A percentile compares a stretch with the other conserved stretches of the same genome.
Evolutionary conservation across 2,113 vertebrate genomes (phyloP).

Genomic region (Peromyscus maniculatus): DNA sequence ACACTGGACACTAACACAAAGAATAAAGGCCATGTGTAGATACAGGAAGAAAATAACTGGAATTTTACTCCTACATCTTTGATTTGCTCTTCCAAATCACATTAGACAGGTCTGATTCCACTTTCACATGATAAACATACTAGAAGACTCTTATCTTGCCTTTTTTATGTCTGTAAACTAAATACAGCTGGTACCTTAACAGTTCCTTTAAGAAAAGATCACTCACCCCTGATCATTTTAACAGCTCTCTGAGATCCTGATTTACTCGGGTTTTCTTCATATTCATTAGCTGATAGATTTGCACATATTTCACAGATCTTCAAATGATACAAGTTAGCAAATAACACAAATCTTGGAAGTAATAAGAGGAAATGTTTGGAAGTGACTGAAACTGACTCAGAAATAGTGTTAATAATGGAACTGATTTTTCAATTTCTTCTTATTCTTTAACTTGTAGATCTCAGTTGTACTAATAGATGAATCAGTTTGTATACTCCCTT

Average conservation of each 20-base stretch:
- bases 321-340: constrained; percentile 51
- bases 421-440: constrained; percentile 45
- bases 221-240: background rate
- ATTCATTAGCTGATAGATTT: constrained; percentile 31
- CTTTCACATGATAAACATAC: background rate
- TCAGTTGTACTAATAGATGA: constrained; percentile 57
- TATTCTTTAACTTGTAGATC: constrained; percentile 46
- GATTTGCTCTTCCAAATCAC: background rate
- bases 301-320: constrained; percentile 18
- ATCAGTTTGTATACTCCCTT: constrained; percentile 37
- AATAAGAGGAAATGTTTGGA: constrained; percentile 40
- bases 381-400: constrained; percentile 44
- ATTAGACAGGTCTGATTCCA: background rate
- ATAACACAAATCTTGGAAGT: background rate
- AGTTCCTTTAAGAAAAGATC: background rate
- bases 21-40: background rate
- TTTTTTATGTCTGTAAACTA: background rate
- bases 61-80: background rate
- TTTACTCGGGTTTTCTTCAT: constrained; percentile 46
- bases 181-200: constrained; percentile 1
- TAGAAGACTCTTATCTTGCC: background rate
- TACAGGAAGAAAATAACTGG: background rate
- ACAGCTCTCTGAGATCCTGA: background rate
- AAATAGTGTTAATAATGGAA: constrained; percentile 47
- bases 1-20: background rate